Base-by-base conservation (phyloP, 2,113 vertebrate species). In the Alouatta palliata region DNA sequence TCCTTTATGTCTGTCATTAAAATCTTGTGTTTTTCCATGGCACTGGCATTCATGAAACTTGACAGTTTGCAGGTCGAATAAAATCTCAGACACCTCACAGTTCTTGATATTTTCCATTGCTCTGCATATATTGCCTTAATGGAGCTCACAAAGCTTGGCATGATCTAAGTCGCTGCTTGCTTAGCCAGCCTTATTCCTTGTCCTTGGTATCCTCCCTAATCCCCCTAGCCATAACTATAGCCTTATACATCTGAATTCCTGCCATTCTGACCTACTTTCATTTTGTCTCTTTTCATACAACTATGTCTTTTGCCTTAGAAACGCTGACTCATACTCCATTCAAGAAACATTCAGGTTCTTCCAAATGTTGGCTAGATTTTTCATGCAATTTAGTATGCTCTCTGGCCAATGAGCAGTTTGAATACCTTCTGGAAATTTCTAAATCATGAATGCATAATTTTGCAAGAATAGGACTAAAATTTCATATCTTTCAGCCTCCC, bases 161-260 rank as follows among this genome's bases (percentile, higher is more conserved):
- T n/a, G 25, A 30, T 12, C 12, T 10, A 81, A 64, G 45, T 7
- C 1, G 0, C 2, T 58, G 6, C 8, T 37, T 71, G 43, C 4
- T 84, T 58, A 23, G 14, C 20, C 8, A 83, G 6, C 1, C 5
- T 61, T 37, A 13, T 3, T 6, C 8, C 32, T 81, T 61, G 23
- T 17, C 47, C 25, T 40, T 3, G 2, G 35, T 16, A 61, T 4
- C 6, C 14, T 81, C 20, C 0, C 3, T 32, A 35, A n/a, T 35
- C 30, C 45, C 13, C n/a, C 17, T 45, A 9, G 8, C n/a, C 40
- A n/a, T 40, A 35, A 73, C 77, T 77, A 45, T 5, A 71, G 0
- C 0, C 5, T 83, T 30, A 47, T 40, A 2, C 1, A 11, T 25
- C 25, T n/a, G 35, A 21, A 71, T 27, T 68, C 3, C 35, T 89